phyloP scores from a whole-genome alignment of 2,888 invertebrate genomes.

The Tiphia femorata region DNA sequence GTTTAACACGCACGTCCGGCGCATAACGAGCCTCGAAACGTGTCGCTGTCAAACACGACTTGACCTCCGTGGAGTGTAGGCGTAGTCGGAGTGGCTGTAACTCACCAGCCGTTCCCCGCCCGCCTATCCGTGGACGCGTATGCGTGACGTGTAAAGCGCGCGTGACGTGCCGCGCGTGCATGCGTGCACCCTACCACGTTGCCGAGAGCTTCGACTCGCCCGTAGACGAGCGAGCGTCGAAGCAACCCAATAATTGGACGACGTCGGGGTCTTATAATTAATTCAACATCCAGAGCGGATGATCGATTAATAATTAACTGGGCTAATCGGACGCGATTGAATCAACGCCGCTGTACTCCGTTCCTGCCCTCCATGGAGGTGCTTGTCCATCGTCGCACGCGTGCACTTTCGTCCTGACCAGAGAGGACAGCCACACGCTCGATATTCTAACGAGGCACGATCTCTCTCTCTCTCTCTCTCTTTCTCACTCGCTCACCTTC shows the following conservation, averaged over 20 bases:
- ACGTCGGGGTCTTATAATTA: slow-evolving; percentile 44
- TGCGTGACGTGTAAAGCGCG: slow-evolving; percentile 18
- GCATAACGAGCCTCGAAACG: slow-evolving; percentile 34
- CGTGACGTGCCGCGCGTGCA: too few relatives aligned
- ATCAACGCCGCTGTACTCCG: background rate
- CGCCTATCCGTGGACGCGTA: background rate
- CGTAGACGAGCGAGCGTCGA: slow-evolving; percentile 3
- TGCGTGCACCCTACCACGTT: too few relatives aligned
- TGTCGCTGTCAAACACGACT: slow-evolving; percentile 37
- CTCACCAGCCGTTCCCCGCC: background rate
- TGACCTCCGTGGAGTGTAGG: slow-evolving; percentile 27
- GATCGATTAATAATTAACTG: slow-evolving; percentile 35
- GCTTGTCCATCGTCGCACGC: slow-evolving; percentile 5
- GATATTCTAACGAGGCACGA: too few relatives aligned
- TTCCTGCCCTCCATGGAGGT: slow-evolving; percentile 6
- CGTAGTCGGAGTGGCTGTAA: slow-evolving; percentile 7
- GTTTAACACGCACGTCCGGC: slow-evolving; percentile 23
- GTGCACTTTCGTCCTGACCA: too few relatives aligned
- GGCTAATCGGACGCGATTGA: slow-evolving; percentile 25
- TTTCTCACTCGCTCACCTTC: too few relatives aligned
- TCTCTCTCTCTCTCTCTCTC: too few relatives aligned
- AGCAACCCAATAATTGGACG: slow-evolving; percentile 36
- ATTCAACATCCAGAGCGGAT: slow-evolving; percentile 35
- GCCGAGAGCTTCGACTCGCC: slow-evolving; percentile 9
- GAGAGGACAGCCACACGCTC: too few relatives aligned